Evolutionary conservation across 2,888 invertebrate species (phyloP), one percentile per base, ranked within the genome.

Genomic region (Aelia acuminata): DNA sequence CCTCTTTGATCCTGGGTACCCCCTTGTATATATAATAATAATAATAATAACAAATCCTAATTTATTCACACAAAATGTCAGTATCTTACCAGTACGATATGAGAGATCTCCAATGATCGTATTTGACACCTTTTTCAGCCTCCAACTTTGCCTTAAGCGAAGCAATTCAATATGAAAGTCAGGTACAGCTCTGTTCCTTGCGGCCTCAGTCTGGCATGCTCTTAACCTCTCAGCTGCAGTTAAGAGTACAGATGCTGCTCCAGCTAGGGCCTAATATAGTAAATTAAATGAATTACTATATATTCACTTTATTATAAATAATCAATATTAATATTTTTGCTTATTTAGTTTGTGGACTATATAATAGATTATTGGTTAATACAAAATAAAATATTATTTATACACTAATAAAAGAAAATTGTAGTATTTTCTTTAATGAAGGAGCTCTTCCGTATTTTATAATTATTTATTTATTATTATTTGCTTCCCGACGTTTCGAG

Each of bases 71-170:
- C 4, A 50, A 20, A 80, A 80, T 43, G n/a, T n/a, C 0, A 43
- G 5, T 10, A 63, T 26, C 63, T 20, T 80, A 94, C 94, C 94
- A 91, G 98, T 98, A 90, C 98, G 94, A 92, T 98, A 99, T 92
- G 98, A 98, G 11, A 99, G 94, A 93, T 99, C 99, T 0, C 99
- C 99, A 87, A 99, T 96, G 89, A 99, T 99, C 0, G 97, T 96
- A 92, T 97, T 98, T 0, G 98, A 97, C 0, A 98, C 97, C 93
- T 98, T 98, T 92, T 98, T 98, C n/a, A 99, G 93, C 84, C 98
- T 94, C 98, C 98, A 99, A 92, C 97, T 98, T 92, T 98, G 98
- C 63, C 99, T 93, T 84, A 99, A 93, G 89, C 97, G 94, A 47
- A 98, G 92, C 88, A 99, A 92, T 92, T 99, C 98, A 88, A 97